Conservation (phyloP, 53 echinoderm and acorn worm species). For the Antedon mediterranea region DNA sequence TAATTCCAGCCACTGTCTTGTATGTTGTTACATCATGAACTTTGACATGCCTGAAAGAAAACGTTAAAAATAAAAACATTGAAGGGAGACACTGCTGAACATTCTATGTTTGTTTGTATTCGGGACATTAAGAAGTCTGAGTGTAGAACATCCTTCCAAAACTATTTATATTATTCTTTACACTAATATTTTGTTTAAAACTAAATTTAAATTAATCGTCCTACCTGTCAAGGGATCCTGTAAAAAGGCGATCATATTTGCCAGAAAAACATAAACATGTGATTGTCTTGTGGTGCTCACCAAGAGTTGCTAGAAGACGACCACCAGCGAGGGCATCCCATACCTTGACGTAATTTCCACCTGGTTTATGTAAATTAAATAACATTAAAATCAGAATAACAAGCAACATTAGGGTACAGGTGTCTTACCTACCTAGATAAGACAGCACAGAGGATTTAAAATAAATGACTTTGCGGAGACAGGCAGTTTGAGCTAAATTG, state of each 20-base stretch:
- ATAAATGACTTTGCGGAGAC: too few relatives aligned
- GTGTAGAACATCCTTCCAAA: too few relatives aligned
- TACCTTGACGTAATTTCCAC: slow-evolving; percentile 83
- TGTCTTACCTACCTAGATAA: too few relatives aligned
- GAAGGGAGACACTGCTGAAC: too few relatives aligned
- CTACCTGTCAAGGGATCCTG: slow-evolving; percentile 47
- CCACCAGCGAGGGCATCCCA: slow-evolving; percentile 91
- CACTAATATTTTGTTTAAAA: too few relatives aligned
- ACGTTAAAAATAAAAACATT: not conserved
- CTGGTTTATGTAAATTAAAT: slow-evolving; percentile 16
- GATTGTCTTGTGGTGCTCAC: slow-evolving; percentile 83
- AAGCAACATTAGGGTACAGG: too few relatives aligned
- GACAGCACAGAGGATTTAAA: too few relatives aligned
- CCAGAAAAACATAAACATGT: slow-evolving; percentile 76
- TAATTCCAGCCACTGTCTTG: slow-evolving; percentile 63
- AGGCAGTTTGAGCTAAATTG: too few relatives aligned
- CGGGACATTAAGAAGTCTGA: too few relatives aligned
- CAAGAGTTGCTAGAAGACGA: slow-evolving; percentile 65
- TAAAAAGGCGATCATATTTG: slow-evolving; percentile 30
- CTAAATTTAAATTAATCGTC: too few relatives aligned
- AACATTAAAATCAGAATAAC: not conserved
- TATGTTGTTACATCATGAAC: slow-evolving; percentile 76
- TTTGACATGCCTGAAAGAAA: slow-evolving; percentile 71
- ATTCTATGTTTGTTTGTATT: too few relatives aligned
- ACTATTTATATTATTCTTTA: too few relatives aligned